Percentiles rank a stretch among this genome's conserved stretches.
These are phyloP conservation scores for Drosophila arawakana DNA, from an alignment of 1,140 invertebrate genomes.

Conservation along the genomic window DNA sequence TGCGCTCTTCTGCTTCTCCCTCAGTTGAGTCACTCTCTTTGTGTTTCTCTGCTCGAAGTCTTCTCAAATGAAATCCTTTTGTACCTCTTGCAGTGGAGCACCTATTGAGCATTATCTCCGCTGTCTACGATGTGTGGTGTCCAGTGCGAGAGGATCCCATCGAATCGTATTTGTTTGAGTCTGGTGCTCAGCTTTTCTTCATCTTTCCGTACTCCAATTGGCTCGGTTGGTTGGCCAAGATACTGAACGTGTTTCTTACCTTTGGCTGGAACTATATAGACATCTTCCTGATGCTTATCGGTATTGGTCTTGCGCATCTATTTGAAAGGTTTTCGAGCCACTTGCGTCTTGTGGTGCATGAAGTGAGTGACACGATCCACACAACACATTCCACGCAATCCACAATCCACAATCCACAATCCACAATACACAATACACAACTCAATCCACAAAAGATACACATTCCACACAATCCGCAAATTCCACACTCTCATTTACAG, in stretches of 20 bases:
- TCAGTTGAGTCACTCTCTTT: constrained; percentile 38
- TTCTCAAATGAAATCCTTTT: neutral
- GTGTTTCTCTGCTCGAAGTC: neutral
- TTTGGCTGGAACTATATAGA: constrained; percentile 82
- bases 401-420: neutral
- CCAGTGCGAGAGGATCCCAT: constrained; percentile 61
- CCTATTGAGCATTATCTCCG: constrained; percentile 75
- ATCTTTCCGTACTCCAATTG: constrained; percentile 69
- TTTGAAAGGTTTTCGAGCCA: constrained; percentile 46
- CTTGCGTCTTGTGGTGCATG: constrained; percentile 28
- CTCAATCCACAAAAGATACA: neutral
- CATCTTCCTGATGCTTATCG: constrained; percentile 72
- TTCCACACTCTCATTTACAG: neutral
- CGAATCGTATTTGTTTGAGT: constrained; percentile 60
- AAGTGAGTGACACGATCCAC: constrained; percentile 28
- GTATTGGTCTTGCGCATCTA: constrained; percentile 67
- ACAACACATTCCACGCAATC: constrained; percentile 2
- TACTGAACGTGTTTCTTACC: constrained; percentile 69
- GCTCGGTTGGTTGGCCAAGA: constrained; percentile 69
- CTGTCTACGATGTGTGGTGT: constrained; percentile 68
- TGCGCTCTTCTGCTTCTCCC: constrained; percentile 56
- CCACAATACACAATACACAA: neutral
- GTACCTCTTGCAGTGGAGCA: constrained; percentile 67
- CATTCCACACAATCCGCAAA: constrained; percentile 2
- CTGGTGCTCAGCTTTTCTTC: constrained; percentile 60